phyloP scores from a whole-genome alignment of 1,140 invertebrate genomes.

The Listronotus bonariensis region DNA sequence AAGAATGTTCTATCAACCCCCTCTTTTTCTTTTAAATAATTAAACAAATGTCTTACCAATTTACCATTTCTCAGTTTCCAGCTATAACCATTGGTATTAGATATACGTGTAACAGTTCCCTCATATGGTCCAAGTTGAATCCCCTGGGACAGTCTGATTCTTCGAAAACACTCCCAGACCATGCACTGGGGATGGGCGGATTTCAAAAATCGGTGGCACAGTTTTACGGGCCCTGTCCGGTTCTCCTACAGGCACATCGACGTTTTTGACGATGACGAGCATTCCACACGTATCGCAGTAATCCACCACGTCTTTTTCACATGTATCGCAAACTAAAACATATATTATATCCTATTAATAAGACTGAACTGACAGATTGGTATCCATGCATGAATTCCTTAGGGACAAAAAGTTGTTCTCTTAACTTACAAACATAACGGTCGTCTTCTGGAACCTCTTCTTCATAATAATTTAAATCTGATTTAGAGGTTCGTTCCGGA shows the following conservation, averaged over 20 bases:
- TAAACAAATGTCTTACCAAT: slow-evolving; percentile 22
- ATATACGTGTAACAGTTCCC: slow-evolving; percentile 41
- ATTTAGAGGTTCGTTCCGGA: slow-evolving; percentile 11
- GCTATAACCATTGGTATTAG: slow-evolving; percentile 51
- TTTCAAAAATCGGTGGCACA: slow-evolving; percentile 25
- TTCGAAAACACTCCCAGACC: slow-evolving; percentile 56
- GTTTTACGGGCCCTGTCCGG: slow-evolving; percentile 30
- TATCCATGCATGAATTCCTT: no score
- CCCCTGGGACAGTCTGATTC: slow-evolving; percentile 49
- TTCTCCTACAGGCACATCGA: slow-evolving; percentile 26
- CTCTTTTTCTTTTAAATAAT: no score
- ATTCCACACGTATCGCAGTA: slow-evolving; percentile 40
- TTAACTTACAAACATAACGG: slow-evolving; percentile 31
- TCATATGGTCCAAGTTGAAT: slow-evolving; percentile 57
- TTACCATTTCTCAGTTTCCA: slow-evolving; percentile 40
- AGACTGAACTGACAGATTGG: no score
- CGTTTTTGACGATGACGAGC: slow-evolving; percentile 29
- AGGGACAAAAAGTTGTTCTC: no score
- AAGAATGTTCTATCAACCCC: no score
- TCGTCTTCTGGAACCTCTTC: slow-evolving; percentile 19
- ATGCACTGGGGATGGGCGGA: slow-evolving; percentile 19
- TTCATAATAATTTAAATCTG: slow-evolving; percentile 22
- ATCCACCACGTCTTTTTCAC: slow-evolving; percentile 36
- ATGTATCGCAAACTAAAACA: slow-evolving; percentile 43
- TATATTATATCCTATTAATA: neutral